These are phyloP conservation scores for Ypsolopha sequella DNA, from an alignment of 2,888 invertebrate genomes.

Conservation along the genomic window DNA sequence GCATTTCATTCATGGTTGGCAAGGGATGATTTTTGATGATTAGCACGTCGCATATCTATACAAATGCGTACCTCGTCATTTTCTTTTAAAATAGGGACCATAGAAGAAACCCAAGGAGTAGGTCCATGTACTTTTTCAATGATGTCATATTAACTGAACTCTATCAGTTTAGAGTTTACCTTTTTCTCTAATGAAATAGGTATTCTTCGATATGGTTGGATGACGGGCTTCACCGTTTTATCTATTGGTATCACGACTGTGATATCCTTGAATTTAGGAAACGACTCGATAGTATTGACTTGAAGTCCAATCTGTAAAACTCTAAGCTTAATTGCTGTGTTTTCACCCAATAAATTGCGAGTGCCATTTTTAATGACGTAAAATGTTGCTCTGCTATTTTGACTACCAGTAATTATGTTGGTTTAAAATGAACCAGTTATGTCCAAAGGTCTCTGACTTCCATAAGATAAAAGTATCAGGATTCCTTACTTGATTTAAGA, in stretches of 20 bases:
- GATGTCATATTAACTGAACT: slow-evolving; percentile 17
- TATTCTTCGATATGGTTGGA: slow-evolving; percentile 1
- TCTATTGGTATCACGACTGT: not conserved
- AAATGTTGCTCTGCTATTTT: not conserved
- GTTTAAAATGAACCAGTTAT: not conserved
- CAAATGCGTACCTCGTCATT: slow-evolving; percentile 24
- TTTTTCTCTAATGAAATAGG: slow-evolving; percentile 1
- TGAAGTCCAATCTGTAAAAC: slow-evolving; percentile 1
- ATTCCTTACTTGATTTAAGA: not conserved
- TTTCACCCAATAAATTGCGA: not conserved
- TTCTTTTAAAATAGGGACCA: slow-evolving; percentile 23
- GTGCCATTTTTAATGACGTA: slow-evolving; percentile 1
- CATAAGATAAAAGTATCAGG: slow-evolving; percentile 1
- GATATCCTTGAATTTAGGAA: slow-evolving; percentile 3
- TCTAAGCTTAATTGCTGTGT: not conserved
- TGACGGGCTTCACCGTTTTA: not conserved
- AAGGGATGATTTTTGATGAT: slow-evolving; percentile 20
- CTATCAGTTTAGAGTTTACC: slow-evolving; percentile 11
- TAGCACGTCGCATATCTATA: slow-evolving; percentile 28
- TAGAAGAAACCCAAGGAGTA: slow-evolving; percentile 26
- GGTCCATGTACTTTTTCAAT: slow-evolving; percentile 24
- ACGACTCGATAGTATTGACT: not conserved
- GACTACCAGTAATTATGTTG: not conserved
- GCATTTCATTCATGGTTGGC: slow-evolving; percentile 19
- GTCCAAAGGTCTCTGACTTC: not conserved